These are phyloP conservation scores for Parelbella ahira DNA, from an alignment of 2,888 invertebrate species.

Conservation along the genomic window DNA sequence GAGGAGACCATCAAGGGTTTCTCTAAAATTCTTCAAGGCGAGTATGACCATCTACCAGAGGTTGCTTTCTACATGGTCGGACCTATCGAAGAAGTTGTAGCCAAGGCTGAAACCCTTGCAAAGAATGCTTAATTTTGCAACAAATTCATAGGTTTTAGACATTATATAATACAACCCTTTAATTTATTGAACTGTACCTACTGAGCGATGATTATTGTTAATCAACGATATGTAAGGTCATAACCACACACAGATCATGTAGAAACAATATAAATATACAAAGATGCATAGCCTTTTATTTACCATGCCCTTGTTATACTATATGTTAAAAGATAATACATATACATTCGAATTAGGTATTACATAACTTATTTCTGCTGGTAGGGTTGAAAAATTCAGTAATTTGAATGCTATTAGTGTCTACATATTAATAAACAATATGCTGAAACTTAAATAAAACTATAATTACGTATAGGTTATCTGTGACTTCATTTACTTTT, in stretches of 20 bases:
- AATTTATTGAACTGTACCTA: conserved; percentile 21
- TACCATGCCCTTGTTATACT: too few species aligned
- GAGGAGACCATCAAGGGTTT: conserved; percentile 94
- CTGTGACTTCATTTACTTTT: too few species aligned
- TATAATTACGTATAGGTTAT: too few species aligned
- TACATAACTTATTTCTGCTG: too few species aligned
- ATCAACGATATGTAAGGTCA: conserved; percentile 22
- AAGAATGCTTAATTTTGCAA: conserved; percentile 63
- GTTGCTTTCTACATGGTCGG: conserved; percentile 98
- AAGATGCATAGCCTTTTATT: too few species aligned
- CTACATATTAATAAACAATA: too few species aligned
- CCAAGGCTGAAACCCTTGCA: conserved; percentile 90
- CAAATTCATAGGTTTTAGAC: conserved; percentile 2
- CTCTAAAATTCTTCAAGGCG: conserved; percentile 89
- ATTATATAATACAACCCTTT: conserved; percentile 5
- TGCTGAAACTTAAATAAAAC: too few species aligned
- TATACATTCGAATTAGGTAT: too few species aligned
- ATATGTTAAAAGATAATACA: too few species aligned
- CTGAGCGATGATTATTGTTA: conserved; percentile 19
- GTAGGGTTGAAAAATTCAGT: too few species aligned
- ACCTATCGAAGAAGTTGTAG: conserved; percentile 92
- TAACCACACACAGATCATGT: conserved; percentile 3
- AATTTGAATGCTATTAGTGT: too few species aligned
- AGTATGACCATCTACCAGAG: conserved; percentile 94
- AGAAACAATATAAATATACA: conserved; percentile 14